Evolutionary conservation across 2,888 invertebrate genomes (phyloP), one percentile per base, ranked within the genome.

Genomic region (Limnephilus marmoratus): DNA sequence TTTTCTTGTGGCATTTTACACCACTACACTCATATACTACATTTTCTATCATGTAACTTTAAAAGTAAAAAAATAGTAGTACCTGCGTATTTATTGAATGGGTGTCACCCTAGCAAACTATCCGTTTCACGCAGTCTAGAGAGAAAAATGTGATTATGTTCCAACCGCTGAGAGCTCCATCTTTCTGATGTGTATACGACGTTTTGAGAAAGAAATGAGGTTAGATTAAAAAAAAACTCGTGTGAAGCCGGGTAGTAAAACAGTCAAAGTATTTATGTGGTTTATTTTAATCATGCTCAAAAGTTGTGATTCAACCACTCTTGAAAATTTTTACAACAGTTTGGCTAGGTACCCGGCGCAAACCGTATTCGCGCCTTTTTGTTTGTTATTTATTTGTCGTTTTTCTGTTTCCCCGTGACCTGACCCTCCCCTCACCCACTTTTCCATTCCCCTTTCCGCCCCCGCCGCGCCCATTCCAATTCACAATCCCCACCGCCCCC

Each of bases 301-400:
- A 68, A 68, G 68, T 24, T 24, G 24, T 68, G 68, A 68, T 68
- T 68, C 68, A 68, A 68, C 68, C 68, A 68, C 68, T 68, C 87
- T 49, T 87, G 87, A 87, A 24, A 68, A 34, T 87, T 85, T 87
- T 87, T 49, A 87, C 68, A 68, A 53, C 87, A 15, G 87, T 45
- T 18, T 87, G 49, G 87, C 34, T n/a, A 85, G 53, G 68, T 85
- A 68, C 85, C 37, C 24, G 90, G 92, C 87, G 90, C 90, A 86
- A 82, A 90, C 91, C 89, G 93, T 90, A 92, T 93, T 93, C 93
- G 92, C 93, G 93, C 93, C 93, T 93, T 93, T 93, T 93, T 93
- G 93, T 93, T 93, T 93, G 93, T 93, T 93, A 93, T 93, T 93
- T 93, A 93, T 93, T 93, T 93, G 93, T 93, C 93, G 93, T 93